Conservation (phyloP, 2,797 vertebrate species). For the Babyrousa celebensis region DNA sequence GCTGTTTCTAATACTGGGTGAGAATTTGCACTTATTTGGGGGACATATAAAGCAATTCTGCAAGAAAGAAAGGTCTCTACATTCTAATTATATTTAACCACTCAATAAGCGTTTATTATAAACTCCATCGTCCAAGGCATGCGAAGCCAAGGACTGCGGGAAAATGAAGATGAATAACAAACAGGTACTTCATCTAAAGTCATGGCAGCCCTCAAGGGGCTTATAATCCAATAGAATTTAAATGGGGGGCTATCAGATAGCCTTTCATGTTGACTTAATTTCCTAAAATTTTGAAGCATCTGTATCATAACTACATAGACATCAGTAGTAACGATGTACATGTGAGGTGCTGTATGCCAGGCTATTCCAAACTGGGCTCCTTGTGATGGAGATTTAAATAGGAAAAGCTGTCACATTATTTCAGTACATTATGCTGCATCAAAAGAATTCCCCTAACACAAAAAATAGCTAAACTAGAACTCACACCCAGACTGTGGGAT, state of each 20-base stretch:
- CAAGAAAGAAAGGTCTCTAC: not conserved
- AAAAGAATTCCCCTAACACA: constrained; percentile 33
- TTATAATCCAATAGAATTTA: constrained; percentile 2
- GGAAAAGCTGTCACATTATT: not conserved
- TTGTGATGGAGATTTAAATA: not conserved
- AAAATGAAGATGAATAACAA: not conserved
- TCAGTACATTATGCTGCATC: not conserved
- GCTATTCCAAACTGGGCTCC: not conserved
- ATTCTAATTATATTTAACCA: not conserved
- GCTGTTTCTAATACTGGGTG: not conserved
- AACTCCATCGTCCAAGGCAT: not conserved
- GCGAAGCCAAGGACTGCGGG: not conserved
- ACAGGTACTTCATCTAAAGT: not conserved
- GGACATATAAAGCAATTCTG: constrained; percentile 1
- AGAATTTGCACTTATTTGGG: not conserved
- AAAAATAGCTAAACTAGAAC: not conserved
- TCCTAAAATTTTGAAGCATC: constrained; percentile 13
- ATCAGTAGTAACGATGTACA: not conserved
- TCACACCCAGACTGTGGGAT: not conserved
- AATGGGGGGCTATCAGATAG: not conserved
- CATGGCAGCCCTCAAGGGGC: not conserved
- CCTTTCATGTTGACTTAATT: constrained; percentile 18
- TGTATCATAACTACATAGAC: not conserved
- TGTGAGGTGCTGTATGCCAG: not conserved
- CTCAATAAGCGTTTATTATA: not conserved